A percentile compares a stretch with the other conserved stretches of the same genome.
Evolutionary conservation across 2,888 invertebrate genomes (phyloP).

Genomic region (Pseudanteris insignis): DNA sequence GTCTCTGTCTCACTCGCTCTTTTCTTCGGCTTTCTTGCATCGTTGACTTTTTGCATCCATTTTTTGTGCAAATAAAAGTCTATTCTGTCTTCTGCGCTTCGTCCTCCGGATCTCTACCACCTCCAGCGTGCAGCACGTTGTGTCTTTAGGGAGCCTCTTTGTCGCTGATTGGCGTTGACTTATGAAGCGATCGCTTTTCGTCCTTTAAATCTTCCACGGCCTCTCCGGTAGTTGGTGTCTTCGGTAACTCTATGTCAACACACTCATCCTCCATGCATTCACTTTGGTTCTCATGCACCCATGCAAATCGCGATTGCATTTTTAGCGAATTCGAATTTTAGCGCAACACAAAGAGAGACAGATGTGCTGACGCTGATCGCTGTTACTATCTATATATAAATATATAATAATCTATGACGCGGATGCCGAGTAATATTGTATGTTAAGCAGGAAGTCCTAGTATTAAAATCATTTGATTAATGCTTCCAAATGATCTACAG

Average conservation of each 20-base stretch:
- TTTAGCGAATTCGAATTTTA: slow-evolving; percentile 39
- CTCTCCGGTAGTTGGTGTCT: slow-evolving; percentile 46
- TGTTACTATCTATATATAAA: too few relatives aligned
- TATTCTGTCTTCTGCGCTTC: slow-evolving; percentile 34
- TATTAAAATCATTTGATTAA: too few relatives aligned
- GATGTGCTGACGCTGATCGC: too few relatives aligned
- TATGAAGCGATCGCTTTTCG: slow-evolving; percentile 58
- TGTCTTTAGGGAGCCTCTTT: slow-evolving; percentile 36
- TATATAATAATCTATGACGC: too few relatives aligned
- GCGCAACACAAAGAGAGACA: slow-evolving; percentile 30
- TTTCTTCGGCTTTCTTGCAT: slow-evolving; percentile 26
- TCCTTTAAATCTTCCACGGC: slow-evolving; percentile 43
- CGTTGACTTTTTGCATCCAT: slow-evolving; percentile 26
- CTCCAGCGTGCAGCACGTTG: slow-evolving; percentile 28
- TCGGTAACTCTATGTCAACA: slow-evolving; percentile 38
- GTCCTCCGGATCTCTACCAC: slow-evolving; percentile 39
- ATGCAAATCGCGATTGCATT: slow-evolving; percentile 44
- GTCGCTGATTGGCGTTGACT: slow-evolving; percentile 58
- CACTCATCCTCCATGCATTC: slow-evolving; percentile 44
- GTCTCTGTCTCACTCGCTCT: slow-evolving; percentile 36
- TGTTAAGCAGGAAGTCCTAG: too few relatives aligned
- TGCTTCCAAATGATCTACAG: too few relatives aligned
- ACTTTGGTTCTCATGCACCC: slow-evolving; percentile 44
- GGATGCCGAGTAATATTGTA: too few relatives aligned
- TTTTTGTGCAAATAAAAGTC: slow-evolving; percentile 49